Evolutionary conservation across 2,113 vertebrate genomes (phyloP).

Genomic region (Bufo bufo): DNA sequence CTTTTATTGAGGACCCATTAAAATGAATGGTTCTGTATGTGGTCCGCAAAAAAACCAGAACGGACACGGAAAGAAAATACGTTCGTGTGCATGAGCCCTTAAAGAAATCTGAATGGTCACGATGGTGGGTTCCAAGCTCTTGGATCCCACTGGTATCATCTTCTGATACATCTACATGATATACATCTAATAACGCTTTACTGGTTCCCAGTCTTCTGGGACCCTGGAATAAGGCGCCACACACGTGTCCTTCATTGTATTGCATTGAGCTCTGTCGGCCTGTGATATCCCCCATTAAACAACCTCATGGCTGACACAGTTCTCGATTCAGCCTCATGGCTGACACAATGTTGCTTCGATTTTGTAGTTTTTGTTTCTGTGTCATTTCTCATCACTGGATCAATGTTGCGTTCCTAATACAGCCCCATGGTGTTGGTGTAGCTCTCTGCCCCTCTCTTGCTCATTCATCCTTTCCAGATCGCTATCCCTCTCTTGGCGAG

Average conservation of each 20-base stretch:
- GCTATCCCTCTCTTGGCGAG: constrained; percentile 49
- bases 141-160: neutral
- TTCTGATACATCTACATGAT: neutral
- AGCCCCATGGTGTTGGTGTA: constrained; percentile 76
- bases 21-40: too few species aligned
- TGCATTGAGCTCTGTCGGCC: neutral
- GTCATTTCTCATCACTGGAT: constrained; percentile 34
- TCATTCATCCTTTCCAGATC: constrained; percentile 54
- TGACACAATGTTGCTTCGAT: constrained; percentile 15
- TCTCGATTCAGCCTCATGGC: neutral
- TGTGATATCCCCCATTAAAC: neutral
- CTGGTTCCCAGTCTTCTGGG: neutral
- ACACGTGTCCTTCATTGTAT: neutral
- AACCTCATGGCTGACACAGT: neutral
- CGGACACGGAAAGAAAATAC: too few species aligned
- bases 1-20: too few species aligned
- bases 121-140: neutral
- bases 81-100: too few species aligned
- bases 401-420: constrained; percentile 64
- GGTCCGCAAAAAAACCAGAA: too few species aligned
- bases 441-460: constrained; percentile 61
- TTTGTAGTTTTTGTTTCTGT: constrained; percentile 48
- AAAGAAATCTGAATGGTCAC: too few species aligned
- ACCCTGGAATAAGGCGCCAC: neutral
- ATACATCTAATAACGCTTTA: too few species aligned